A percentile compares a stretch with the other conserved stretches of the same genome.
These are phyloP conservation scores for Falco concolor DNA, from an alignment of 2,797 vertebrate genomes.

Conservation along the genomic window DNA sequence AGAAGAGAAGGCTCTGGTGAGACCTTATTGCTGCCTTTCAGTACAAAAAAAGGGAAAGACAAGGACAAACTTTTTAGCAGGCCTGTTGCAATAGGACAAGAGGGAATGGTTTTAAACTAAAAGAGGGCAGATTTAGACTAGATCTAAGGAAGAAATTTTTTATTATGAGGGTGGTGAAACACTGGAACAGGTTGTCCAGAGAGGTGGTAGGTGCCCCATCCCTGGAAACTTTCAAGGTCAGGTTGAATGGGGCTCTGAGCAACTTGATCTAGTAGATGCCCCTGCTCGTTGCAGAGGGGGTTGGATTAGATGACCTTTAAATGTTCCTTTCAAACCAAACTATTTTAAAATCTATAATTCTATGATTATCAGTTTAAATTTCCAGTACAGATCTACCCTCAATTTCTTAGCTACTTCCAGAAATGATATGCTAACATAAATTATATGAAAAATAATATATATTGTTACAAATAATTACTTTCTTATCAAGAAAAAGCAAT, in stretches of 20 bases:
- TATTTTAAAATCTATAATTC: background rate
- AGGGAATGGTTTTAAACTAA: background rate
- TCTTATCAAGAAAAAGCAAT: background rate
- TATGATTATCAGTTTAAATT: background rate
- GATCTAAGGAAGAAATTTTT: background rate
- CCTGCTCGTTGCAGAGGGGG: background rate
- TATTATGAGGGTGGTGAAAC: background rate
- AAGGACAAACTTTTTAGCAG: background rate
- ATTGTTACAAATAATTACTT: background rate
- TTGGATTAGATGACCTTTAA: background rate
- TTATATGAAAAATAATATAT: background rate
- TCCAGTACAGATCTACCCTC: rapidly evolving
- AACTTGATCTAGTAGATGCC: background rate
- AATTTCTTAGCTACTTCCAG: background rate
- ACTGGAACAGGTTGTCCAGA: background rate
- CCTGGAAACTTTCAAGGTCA: background rate
- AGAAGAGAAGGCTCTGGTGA: background rate
- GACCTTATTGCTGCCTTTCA: background rate
- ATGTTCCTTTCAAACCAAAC: rapidly evolving
- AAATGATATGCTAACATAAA: background rate
- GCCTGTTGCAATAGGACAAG: background rate
- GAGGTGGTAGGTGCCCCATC: background rate
- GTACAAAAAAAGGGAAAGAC: background rate
- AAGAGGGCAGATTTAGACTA: background rate
- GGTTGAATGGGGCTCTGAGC: background rate